Conservation (phyloP, 2,888 invertebrate genomes). For the Oegoconia quadripuncta region DNA sequence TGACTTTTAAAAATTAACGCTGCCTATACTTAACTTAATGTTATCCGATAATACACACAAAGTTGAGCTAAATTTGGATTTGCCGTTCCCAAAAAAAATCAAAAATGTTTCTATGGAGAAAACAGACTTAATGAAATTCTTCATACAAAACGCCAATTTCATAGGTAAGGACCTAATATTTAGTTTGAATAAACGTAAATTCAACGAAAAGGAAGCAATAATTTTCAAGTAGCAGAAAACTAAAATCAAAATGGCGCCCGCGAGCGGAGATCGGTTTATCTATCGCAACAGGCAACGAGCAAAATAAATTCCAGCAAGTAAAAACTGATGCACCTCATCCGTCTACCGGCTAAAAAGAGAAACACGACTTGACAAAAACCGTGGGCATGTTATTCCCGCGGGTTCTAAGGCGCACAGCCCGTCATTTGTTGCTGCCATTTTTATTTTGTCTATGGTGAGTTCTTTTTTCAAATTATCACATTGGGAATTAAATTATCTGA, state of each 20-base stretch:
- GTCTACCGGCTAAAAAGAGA: conserved; percentile 53
- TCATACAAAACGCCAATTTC: no score
- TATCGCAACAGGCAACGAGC: conserved; percentile 32
- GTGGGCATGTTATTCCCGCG: conserved; percentile 31
- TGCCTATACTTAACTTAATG: no score
- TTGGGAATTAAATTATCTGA: not conserved
- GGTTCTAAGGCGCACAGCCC: conserved; percentile 36
- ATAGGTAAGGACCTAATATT: no score
- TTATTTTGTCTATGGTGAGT: conserved; percentile 47
- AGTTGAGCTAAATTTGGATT: no score
- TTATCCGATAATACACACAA: no score
- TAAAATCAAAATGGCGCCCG: conserved; percentile 65
- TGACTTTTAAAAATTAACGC: no score
- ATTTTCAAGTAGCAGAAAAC: conserved; percentile 65
- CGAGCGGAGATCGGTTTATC: conserved; percentile 52
- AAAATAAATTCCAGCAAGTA: conserved; percentile 54
- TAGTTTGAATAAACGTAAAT: no score
- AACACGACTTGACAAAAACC: conserved; percentile 47
- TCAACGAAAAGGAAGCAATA: conserved; percentile 44
- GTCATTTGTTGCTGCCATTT: conserved; percentile 46
- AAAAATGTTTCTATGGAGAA: no score
- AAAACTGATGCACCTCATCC: conserved; percentile 65
- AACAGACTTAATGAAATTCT: no score
- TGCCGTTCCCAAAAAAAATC: no score
- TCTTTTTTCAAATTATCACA: conserved; percentile 12